phyloP scores from a whole-genome alignment of 2,888 invertebrate species.

The Deilephila porcellus region DNA sequence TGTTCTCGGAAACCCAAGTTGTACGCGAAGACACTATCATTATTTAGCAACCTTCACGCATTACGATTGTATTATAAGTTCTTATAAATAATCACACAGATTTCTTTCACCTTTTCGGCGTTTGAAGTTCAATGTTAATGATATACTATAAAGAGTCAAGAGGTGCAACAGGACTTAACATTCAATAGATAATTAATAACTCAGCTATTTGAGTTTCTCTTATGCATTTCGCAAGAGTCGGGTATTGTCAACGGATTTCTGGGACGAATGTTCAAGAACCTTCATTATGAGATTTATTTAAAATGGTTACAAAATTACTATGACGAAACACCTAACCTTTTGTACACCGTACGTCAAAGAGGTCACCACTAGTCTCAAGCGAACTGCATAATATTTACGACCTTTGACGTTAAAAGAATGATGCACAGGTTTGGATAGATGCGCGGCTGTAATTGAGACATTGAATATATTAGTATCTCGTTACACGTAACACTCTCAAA shows the following conservation, averaged over 20 bases:
- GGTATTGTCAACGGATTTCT: slow-evolving; percentile 49
- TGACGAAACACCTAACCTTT: slow-evolving; percentile 36
- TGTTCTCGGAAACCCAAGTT: slow-evolving; percentile 46
- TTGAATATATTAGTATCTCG: background rate
- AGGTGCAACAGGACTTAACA: background rate
- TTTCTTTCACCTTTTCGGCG: background rate
- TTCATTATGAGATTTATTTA: slow-evolving; percentile 53
- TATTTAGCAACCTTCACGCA: slow-evolving; percentile 47
- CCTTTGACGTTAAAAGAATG: slow-evolving; percentile 24
- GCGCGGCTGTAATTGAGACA: slow-evolving; percentile 8
- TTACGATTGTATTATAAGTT: slow-evolving; percentile 27
- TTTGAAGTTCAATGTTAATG: background rate
- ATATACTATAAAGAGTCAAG: background rate
- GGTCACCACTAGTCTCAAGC: slow-evolving; percentile 41
- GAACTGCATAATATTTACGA: slow-evolving; percentile 35
- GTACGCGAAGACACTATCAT: slow-evolving; percentile 39
- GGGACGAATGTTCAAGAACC: slow-evolving; percentile 54
- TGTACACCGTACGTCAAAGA: slow-evolving; percentile 45
- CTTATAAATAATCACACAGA: slow-evolving; percentile 12
- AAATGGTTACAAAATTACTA: slow-evolving; percentile 59
- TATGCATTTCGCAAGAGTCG: slow-evolving; percentile 16
- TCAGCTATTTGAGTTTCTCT: background rate
- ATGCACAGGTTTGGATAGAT: slow-evolving; percentile 8
- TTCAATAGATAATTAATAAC: background rate
- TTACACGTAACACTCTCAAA: background rate